Percentiles rank a stretch among this genome's conserved stretches.
Evolutionary conservation across 2,888 invertebrate genomes (phyloP).

Genomic region (Cylloceria caligata): DNA sequence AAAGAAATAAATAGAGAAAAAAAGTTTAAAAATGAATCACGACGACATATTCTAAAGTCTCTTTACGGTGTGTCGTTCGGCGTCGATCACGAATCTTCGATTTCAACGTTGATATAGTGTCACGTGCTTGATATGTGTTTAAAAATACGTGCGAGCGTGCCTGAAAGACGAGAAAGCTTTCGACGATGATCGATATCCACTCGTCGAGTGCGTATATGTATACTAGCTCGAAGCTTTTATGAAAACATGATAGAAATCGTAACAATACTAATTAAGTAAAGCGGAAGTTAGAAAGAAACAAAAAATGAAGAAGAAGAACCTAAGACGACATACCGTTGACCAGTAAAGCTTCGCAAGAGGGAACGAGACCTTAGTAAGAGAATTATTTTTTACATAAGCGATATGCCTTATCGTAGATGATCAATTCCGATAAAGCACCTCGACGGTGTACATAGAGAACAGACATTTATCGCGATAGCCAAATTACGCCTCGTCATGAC

Average conservation of each 20-base stretch:
- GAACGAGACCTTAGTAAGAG: conserved; percentile 64
- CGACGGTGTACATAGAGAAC: conserved; percentile 21
- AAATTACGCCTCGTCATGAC: conserved; percentile 15
- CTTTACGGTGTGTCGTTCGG: conserved; percentile 23
- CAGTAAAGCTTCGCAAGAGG: conserved; percentile 43
- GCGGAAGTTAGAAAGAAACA: conserved; percentile 25
- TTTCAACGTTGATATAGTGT: conserved; percentile 52
- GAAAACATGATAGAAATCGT: conserved; percentile 23
- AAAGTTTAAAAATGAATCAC: conserved; percentile 14
- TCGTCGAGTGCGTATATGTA: conserved; percentile 18
- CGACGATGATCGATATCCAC: conserved; percentile 14
- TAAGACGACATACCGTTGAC: conserved; percentile 29
- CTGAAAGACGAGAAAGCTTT: conserved; percentile 4
- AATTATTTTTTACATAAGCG: conserved; percentile 76
- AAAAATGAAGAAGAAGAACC: conserved; percentile 29
- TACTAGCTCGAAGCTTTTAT: conserved; percentile 54
- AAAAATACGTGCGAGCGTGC: conserved; percentile 33
- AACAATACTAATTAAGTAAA: conserved; percentile 26
- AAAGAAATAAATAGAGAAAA: conserved; percentile 25
- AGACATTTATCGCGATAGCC: conserved; percentile 5
- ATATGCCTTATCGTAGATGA: conserved; percentile 74
- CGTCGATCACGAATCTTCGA: conserved; percentile 53
- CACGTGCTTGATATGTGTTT: conserved; percentile 56
- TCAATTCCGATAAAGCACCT: conserved; percentile 52
- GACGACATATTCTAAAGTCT: conserved; percentile 54